phyloP scores from a whole-genome alignment of 2,113 vertebrate species.

The Pluvianellus socialis region DNA sequence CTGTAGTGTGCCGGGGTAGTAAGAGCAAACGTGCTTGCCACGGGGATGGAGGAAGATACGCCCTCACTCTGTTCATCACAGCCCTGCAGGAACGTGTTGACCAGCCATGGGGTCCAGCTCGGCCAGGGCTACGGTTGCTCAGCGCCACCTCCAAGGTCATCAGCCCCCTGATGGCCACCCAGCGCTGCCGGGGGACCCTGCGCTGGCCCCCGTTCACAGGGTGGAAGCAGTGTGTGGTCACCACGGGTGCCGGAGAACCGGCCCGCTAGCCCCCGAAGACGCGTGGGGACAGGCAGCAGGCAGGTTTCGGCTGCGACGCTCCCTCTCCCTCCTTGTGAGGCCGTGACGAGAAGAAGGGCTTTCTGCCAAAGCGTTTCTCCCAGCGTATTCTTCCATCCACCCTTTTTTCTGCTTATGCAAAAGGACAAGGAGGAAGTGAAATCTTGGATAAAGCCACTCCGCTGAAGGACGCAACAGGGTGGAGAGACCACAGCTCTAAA shows the following conservation, averaged over 20 bases:
- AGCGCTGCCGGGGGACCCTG: not conserved
- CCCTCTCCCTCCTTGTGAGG: not conserved
- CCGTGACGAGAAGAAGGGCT: not conserved
- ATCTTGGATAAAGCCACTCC: constrained; percentile 4
- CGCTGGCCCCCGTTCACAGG: not conserved
- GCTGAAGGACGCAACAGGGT: constrained; percentile 42
- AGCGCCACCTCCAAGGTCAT: not conserved
- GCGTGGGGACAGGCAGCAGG: not conserved
- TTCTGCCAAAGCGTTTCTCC: not conserved
- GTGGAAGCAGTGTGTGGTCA: not conserved
- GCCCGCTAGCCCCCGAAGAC: not conserved
- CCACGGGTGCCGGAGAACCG: not conserved
- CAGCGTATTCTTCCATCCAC: not conserved
- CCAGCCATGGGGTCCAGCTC: not conserved
- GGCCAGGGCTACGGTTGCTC: fast-evolving
- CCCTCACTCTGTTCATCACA: not conserved
- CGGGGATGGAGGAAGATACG: not conserved
- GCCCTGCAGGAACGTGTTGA: not conserved
- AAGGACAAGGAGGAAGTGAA: constrained; percentile 18
- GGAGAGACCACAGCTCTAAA: constrained; percentile 8
- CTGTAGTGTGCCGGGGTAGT: not conserved
- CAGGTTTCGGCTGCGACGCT: not conserved
- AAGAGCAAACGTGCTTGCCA: not conserved
- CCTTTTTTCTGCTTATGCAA: not conserved
- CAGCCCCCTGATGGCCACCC: not conserved